These are phyloP conservation scores for Apostichopus parvimensis DNA, from an alignment of 35 echinoderm and acorn worm species.

Conservation along the genomic window DNA sequence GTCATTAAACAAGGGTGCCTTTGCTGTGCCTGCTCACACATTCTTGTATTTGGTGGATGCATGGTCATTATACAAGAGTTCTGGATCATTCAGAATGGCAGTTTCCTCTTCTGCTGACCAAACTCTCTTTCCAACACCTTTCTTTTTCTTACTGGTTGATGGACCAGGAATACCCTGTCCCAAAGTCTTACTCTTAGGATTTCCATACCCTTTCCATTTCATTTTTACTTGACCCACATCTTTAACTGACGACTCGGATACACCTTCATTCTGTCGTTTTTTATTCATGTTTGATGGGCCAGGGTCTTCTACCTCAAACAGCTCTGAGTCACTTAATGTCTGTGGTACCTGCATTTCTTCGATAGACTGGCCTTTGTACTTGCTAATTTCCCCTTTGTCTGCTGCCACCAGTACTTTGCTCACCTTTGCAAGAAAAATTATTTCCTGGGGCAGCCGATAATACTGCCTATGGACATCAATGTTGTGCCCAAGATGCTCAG, in stretches of 20 bases:
- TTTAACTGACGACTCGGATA: too few relatives aligned
- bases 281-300: not conserved
- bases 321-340: not conserved
- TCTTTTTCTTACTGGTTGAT: not conserved
- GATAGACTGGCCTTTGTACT: constrained; percentile 4
- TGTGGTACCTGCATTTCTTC: constrained; percentile 14
- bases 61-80: not conserved
- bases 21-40: not conserved
- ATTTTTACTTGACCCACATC: too few relatives aligned
- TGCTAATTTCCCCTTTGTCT: not conserved
- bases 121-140: not conserved
- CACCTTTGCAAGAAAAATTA: constrained; percentile 27
- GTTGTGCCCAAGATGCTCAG: constrained; percentile 63
- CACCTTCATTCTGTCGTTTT: too few relatives aligned
- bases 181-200: too few relatives aligned
- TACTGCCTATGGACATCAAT: constrained; percentile 65
- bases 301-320: not conserved
- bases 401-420: constrained; percentile 25
- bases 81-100: not conserved
- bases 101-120: not conserved
- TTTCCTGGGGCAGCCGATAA: constrained; percentile 37
- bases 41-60: not conserved
- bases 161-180: too few relatives aligned
- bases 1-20: not conserved
- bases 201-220: too few relatives aligned